phyloP scores from a whole-genome alignment of 2,888 invertebrate species.

The Aleiodes testaceus region DNA sequence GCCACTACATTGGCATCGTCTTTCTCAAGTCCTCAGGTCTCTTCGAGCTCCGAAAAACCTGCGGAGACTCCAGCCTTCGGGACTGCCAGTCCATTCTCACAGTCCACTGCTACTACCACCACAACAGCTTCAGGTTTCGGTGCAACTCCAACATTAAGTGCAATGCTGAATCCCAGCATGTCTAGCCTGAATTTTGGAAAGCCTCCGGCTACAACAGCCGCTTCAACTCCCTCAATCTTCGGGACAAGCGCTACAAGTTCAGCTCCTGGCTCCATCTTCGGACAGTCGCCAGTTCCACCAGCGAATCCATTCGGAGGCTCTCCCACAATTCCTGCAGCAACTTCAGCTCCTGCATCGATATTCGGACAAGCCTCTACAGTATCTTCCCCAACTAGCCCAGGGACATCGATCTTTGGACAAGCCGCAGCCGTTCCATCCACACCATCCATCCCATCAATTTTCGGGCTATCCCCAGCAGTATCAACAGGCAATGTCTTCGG shows the following conservation, averaged over 20 bases:
- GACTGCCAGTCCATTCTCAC: slow-evolving; percentile 13
- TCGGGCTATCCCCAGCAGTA: slow-evolving; percentile 35
- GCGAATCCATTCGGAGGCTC: slow-evolving; percentile 47
- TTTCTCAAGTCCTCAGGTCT: slow-evolving; percentile 31
- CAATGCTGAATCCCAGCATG: slow-evolving; percentile 37
- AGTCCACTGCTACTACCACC: slow-evolving; percentile 34
- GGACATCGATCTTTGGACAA: slow-evolving; percentile 47
- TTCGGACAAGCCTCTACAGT: slow-evolving; percentile 46
- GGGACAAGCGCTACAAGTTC: slow-evolving; percentile 42
- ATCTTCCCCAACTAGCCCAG: slow-evolving; percentile 17
- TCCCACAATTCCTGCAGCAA: slow-evolving; percentile 19
- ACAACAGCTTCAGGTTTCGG: slow-evolving; percentile 39
- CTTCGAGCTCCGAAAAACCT: not conserved
- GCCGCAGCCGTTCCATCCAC: slow-evolving; percentile 29
- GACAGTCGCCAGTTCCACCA: slow-evolving; percentile 40
- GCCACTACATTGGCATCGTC: slow-evolving; percentile 30
- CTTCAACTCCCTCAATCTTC: slow-evolving; percentile 43
- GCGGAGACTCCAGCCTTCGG: slow-evolving; percentile 35
- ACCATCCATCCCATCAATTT: slow-evolving; percentile 42
- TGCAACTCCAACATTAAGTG: slow-evolving; percentile 37
- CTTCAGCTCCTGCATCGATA: slow-evolving; percentile 46
- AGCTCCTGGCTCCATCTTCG: slow-evolving; percentile 43
- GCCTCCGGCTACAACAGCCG: slow-evolving; percentile 19
- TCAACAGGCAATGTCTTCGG: slow-evolving; percentile 13
- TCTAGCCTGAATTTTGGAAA: slow-evolving; percentile 47